Evolutionary conservation across 2,888 invertebrate species (phyloP), one percentile per base, ranked within the genome.

Genomic region (Acanthopleura granulata): DNA sequence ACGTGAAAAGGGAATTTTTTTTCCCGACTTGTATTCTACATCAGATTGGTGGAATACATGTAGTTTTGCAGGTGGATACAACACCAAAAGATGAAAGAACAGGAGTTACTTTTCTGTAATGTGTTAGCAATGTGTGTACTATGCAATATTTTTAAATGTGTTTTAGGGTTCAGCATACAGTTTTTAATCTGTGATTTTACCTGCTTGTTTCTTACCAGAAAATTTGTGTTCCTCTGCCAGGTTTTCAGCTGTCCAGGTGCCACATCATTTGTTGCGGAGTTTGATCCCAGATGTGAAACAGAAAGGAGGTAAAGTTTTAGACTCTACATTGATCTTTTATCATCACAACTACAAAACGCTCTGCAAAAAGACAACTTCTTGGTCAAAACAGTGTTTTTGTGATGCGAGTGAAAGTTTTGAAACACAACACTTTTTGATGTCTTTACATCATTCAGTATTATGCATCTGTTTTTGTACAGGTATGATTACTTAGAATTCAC

Each of bases 401-500:
- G 18, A 51, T 51, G 18, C 3, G 22, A 18, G n/a, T n/a, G 12
- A 22, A 57, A 57, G 57, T 57, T 57, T 18, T 57, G 22, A 57
- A 57, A n/a, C 6, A 3, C 3, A n/a, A 57, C 57, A 1, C 57
- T 9, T 40, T 40, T 40, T 40, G 22, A 57, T 3, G 22, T 18
- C 12, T 18, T 57, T 12, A 4, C 12, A 6, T 57, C 57, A 3
- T 57, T 57, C 57, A 57, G 18, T 57, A 57, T 57, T 57, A 57
- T 57, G 57, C 12, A 12, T 57, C 14, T 73, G 29, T 27, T 77
- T 51, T 51, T 49, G 49, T 82, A 15, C 78, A 89, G 89, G 76
- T 89, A 89, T 83, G 90, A 90, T 79, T 90, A 89, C 79, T 81
- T 90, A 51, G 88, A 89, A 75, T 88, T 90, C 76, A 88, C 88